Base-by-base conservation (phyloP, 35 echinoderm and acorn worm species). In the Heliocidaris tuberculata region DNA sequence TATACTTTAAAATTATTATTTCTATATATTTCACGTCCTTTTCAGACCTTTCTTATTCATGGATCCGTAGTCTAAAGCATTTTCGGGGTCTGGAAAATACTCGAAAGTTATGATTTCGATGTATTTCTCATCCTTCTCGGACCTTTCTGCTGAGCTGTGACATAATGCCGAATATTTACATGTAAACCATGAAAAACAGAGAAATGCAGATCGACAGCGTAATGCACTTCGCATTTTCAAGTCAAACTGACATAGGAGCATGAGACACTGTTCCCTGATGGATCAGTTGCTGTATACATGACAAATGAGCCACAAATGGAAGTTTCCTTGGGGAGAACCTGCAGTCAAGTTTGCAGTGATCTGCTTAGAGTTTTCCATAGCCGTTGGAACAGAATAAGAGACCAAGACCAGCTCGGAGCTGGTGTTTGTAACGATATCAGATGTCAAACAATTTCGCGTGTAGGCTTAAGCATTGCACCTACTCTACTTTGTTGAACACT, bases 221-320 rank as follows among this genome's bases (percentile, higher is more conserved):
- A 85, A 85, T 29, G 31, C 60, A 89, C 31, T 10, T 78, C 24
- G 31, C 12, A 89, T 85, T 95, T 85, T 54, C 94, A 85, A 31
- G 48, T 24, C 30, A 95, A 48, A 59, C 9, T 94, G 15, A 94
- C 93, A 13, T 21, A 94, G 35, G 4, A 13, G 35, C 61, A 2
- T 0, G 30, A 2, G 11, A 32, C 93, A 15, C 9, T 85, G 52
- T 94, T 94, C 15, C 93, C 93, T 16, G 70, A 71, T 2, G 54
- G 19, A 85, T 94, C 93, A 48, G 31, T 29, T 15, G 60, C 93
- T 85, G 52, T 85, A 48, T 94, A 94, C 59, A 59, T 94, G n/a
- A 94, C 60, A 35, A 35, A n/a, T 30, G 52, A 13, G 35, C 27
- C 1, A 32, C 93, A 56, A 2, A 94, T 94, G 5, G 10, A 21